A percentile compares a stretch with the other conserved stretches of the same genome.
phyloP scores from a whole-genome alignment of 2,888 invertebrate species.

The Synergus laeviventris region DNA sequence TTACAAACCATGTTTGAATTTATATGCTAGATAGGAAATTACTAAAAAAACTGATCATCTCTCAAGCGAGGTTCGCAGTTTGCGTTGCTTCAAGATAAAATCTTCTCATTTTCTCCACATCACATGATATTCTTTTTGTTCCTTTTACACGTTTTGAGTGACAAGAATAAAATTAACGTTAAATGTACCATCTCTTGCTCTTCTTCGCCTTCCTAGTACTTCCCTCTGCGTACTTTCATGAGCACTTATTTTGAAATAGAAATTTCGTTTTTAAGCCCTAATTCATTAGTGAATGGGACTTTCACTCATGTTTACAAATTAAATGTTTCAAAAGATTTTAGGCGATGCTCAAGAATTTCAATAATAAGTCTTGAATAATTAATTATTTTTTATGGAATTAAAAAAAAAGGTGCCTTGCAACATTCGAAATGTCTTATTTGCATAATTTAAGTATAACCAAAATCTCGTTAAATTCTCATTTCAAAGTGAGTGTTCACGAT shows the following conservation, averaged over 20 bases:
- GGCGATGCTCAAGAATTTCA: too few species aligned
- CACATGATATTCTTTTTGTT: background rate
- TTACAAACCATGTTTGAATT: background rate
- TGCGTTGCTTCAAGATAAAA: background rate
- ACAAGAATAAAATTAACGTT: background rate
- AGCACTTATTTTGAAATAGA: background rate
- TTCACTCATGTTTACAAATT: too few species aligned
- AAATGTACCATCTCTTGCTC: background rate
- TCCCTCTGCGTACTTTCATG: background rate
- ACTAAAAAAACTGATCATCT: constrained; percentile 1
- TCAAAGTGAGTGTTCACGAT: too few species aligned
- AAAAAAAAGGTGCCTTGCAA: too few species aligned
- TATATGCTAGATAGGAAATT: background rate
- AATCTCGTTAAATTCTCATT: too few species aligned
- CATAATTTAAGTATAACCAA: too few species aligned
- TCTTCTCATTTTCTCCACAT: background rate
- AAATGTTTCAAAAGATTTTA: too few species aligned
- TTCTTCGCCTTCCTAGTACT: background rate
- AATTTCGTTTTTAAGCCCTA: background rate
- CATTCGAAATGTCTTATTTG: too few species aligned
- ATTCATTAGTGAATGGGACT: background rate
- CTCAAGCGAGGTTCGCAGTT: background rate
- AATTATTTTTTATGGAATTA: too few species aligned
- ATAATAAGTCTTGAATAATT: too few species aligned
- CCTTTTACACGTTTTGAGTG: background rate